Evolutionary conservation across 2,888 invertebrate genomes (phyloP).

Genomic region (Sericinus montela): DNA sequence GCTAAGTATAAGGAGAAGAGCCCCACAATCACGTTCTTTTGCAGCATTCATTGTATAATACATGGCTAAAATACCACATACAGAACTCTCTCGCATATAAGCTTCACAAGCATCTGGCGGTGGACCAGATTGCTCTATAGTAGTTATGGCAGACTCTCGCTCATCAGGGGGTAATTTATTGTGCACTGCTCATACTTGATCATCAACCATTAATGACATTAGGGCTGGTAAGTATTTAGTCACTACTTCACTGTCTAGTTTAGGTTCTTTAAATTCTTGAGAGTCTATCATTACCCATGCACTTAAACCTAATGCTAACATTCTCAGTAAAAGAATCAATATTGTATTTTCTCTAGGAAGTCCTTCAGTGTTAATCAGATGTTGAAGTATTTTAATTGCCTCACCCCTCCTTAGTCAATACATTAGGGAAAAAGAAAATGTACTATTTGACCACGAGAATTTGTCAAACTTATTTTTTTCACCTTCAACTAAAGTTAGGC

Average conservation of each 20-base stretch:
- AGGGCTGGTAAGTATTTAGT: constrained; percentile 96
- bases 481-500: too few species aligned
- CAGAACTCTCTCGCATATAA: constrained; percentile 93
- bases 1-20: constrained; percentile 91
- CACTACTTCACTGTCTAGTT: constrained; percentile 94
- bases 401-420: too few species aligned
- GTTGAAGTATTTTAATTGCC: constrained; percentile 93
- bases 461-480: constrained; percentile 91
- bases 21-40: constrained; percentile 87
- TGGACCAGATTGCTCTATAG: constrained; percentile 95
- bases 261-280: constrained; percentile 96
- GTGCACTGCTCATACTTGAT: constrained; percentile 90
- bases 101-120: constrained; percentile 96
- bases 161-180: constrained; percentile 95
- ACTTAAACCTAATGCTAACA: constrained; percentile 94
- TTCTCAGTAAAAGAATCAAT: constrained; percentile 91
- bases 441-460: too few species aligned
- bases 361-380: constrained; percentile 92
- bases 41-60: constrained; percentile 95
- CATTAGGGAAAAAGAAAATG: too few species aligned
- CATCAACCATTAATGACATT: constrained; percentile 95
- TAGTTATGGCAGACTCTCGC: constrained; percentile 93
- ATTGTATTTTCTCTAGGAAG: constrained; percentile 95
- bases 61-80: constrained; percentile 95
- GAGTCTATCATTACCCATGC: constrained; percentile 99